Evolutionary conservation across 2,888 invertebrate genomes (phyloP).

Genomic region (Drosophila neutralis): DNA sequence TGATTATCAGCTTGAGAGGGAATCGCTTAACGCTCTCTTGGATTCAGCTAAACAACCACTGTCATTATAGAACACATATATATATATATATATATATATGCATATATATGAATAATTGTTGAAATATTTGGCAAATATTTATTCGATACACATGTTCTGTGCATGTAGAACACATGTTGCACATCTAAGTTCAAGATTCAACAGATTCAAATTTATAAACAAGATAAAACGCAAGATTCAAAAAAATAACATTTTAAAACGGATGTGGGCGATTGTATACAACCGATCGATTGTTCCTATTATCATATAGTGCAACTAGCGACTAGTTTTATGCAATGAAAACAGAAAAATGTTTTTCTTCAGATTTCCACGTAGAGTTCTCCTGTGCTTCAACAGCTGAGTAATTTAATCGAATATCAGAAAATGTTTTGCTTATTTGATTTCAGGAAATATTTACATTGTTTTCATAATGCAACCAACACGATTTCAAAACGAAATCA

Average conservation of each 20-base stretch:
- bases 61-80: neutral
- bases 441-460: neutral
- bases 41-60: neutral
- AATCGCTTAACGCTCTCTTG: neutral
- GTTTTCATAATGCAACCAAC: neutral
- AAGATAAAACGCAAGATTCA: neutral
- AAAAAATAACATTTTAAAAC: neutral
- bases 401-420: neutral
- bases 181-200: neutral
- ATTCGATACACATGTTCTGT: neutral
- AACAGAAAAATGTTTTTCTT: neutral
- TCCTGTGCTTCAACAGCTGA: neutral
- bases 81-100: neutral
- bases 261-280: neutral
- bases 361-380: neutral
- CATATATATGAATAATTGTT: neutral
- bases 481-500: neutral
- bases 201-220: neutral
- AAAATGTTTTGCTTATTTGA: neutral
- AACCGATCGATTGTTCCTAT: neutral
- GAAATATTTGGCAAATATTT: neutral
- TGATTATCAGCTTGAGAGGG: neutral
- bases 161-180: neutral
- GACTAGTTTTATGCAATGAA: neutral
- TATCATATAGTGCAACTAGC: neutral